Evolutionary conservation across 2,888 invertebrate species (phyloP).

Genomic region (Notocelia uddmanniana): DNA sequence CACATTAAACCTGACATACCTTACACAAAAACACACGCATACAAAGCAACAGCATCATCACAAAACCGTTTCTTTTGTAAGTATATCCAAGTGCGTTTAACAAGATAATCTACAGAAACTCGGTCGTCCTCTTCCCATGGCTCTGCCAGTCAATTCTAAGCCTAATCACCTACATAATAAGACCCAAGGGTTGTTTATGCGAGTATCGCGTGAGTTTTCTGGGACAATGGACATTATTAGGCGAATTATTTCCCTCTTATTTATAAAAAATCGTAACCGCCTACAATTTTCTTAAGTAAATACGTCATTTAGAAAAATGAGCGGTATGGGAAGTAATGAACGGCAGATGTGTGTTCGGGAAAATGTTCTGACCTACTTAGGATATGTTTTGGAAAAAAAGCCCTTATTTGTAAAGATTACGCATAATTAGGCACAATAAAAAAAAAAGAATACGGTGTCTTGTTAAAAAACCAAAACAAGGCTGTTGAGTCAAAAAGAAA

Average conservation of each 20-base stretch:
- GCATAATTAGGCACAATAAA: background rate
- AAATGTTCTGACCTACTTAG: conserved; percentile 28
- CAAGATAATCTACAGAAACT: conserved; percentile 43
- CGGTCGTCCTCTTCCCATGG: conserved; percentile 29
- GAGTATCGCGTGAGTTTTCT: conserved; percentile 38
- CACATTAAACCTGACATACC: background rate
- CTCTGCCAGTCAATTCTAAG: background rate
- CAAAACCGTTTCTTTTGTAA: conserved; percentile 28
- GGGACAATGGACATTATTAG: conserved; percentile 42
- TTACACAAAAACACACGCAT: conserved; percentile 3
- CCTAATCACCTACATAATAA: conserved; percentile 8
- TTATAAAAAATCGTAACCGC: background rate
- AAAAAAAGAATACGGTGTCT: background rate
- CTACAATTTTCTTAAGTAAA: background rate
- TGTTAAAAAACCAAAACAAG: no score
- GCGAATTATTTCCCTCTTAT: conserved; percentile 20
- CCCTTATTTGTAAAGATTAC: conserved; percentile 12
- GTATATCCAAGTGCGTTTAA: conserved; percentile 41
- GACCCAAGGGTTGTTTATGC: conserved; percentile 7
- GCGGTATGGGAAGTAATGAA: conserved; percentile 28
- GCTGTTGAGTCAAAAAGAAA: no score
- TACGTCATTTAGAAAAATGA: background rate
- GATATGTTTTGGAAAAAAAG: background rate
- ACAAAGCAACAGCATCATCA: conserved; percentile 9
- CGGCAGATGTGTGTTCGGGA: conserved; percentile 26